Evolutionary conservation across 2,888 invertebrate genomes (phyloP), one percentile per base, ranked within the genome.

Genomic region (Melanostoma scalare): DNA sequence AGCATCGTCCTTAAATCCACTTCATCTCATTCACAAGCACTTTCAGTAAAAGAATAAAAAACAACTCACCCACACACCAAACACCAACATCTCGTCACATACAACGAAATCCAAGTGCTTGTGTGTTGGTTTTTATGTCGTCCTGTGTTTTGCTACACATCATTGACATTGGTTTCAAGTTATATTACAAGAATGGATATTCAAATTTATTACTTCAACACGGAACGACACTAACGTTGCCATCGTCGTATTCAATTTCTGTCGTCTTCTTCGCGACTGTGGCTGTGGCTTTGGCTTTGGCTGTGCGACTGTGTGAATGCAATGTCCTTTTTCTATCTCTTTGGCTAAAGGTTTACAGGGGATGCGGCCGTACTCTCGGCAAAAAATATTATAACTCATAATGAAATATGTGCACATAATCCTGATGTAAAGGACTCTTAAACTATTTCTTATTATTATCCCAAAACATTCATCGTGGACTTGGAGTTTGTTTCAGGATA

Each of bases 391-490:
- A 84, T 84, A 84, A 84, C 84, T 79, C 84, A 84, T 79, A 79
- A 84, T 84, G 79, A 84, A 84, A 84, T 84, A 84, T 84, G 84
- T 69, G 84, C 74, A 79, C 75, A 84, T 84, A 84, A 84, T 84
- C 84, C 84, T 84, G 84, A 84, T 84, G 84, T 84, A 84, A 84
- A 79, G 74, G 84, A 84, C 79, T 84, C 84, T 72, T 84, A 84
- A 84, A 84, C 84, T 84, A 84, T 84, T 84, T 79, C 84, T 84
- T 84, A 84, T 84, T 84, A 84, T 84, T 84, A 84, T 84, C 79
- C 84, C 84, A 84, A 20, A 84, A 84, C 84, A 84, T 84, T 79
- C 79, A 84, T 84, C 55, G 44, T 65, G 10, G 46, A 53, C 40
- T 58, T 3, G 58, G 20, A 48, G 20, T 36, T 53, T 33, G 35